Evolutionary conservation across 2,113 vertebrate genomes (phyloP).

Genomic region (Fregata magnificens): DNA sequence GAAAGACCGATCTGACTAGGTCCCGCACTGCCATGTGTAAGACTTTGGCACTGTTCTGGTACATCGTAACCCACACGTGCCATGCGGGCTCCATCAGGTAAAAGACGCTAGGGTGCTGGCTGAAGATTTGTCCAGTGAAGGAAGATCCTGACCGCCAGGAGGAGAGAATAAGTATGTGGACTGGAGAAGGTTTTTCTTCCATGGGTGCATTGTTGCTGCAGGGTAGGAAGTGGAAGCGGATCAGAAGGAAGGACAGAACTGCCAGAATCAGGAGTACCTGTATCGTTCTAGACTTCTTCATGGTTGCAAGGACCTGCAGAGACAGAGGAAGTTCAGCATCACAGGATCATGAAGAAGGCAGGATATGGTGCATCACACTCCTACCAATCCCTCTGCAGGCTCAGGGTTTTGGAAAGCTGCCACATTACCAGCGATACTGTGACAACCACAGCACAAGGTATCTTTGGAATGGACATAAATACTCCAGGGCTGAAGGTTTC

Average conservation of each 20-base stretch:
- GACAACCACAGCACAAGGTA: background rate
- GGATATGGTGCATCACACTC: background rate
- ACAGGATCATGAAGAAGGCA: background rate
- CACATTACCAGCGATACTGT: background rate
- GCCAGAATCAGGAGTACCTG: conserved; percentile 21
- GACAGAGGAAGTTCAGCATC: background rate
- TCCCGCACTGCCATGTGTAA: conserved; percentile 91
- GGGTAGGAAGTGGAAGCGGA: conserved; percentile 71
- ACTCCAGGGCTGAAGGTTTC: background rate
- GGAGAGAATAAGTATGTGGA: conserved; percentile 91
- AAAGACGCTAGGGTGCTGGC: conserved; percentile 93
- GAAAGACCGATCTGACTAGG: conserved; percentile 82
- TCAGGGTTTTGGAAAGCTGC: background rate
- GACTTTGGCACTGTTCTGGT: conserved; percentile 66
- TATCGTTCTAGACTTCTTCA: conserved; percentile 14
- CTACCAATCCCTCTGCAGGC: background rate
- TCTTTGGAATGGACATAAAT: background rate
- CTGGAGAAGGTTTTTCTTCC: conserved; percentile 43
- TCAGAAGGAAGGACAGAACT: conserved; percentile 70
- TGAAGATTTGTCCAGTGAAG: conserved; percentile 94
- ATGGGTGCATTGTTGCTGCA: background rate
- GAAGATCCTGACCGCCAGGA: conserved; percentile 97
- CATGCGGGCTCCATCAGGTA: conserved; percentile 96
- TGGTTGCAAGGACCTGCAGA: background rate
- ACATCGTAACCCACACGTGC: conserved; percentile 88